These are phyloP conservation scores for Coelinius sp. DNA, from an alignment of 2,888 invertebrate genomes.

Conservation along the genomic window DNA sequence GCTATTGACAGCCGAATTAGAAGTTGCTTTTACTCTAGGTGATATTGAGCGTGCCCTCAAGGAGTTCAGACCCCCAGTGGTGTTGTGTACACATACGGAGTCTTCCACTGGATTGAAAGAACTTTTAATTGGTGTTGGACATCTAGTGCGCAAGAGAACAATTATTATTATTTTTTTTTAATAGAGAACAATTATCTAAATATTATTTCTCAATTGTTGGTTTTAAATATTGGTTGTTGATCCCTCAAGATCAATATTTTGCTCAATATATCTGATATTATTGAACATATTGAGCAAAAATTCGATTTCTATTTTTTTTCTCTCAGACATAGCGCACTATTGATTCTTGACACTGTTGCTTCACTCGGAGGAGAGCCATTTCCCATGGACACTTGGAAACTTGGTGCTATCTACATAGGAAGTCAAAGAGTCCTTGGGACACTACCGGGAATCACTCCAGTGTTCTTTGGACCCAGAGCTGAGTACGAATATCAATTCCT, in stretches of 20 bases:
- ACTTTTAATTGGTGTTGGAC: conserved; percentile 82
- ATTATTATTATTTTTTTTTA: too few relatives aligned
- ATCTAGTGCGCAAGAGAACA: conserved; percentile 81
- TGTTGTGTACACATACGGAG: conserved; percentile 91
- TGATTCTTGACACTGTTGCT: conserved; percentile 84
- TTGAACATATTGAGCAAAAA: too few relatives aligned
- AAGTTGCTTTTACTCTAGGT: conserved; percentile 75
- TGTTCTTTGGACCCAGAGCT: conserved; percentile 81
- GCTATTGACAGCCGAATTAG: conserved; percentile 72
- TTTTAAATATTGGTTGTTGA: too few relatives aligned
- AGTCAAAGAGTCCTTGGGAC: conserved; percentile 85
- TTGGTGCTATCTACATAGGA: conserved; percentile 85
- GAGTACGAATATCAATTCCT: conserved; percentile 70
- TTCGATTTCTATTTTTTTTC: conserved; percentile 3
- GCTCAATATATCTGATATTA: too few relatives aligned
- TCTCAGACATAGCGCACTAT: conserved; percentile 75
- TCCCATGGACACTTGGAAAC: conserved; percentile 79
- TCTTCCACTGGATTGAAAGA: conserved; percentile 90
- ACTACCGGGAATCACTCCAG: conserved; percentile 84
- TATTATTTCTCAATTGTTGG: too few relatives aligned
- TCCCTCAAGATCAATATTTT: too few relatives aligned
- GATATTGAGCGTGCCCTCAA: conserved; percentile 79
- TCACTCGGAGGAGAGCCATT: conserved; percentile 82
- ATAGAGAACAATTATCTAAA: too few relatives aligned
- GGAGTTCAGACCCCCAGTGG: conserved; percentile 77